Percentiles rank a stretch among this genome's conserved stretches.
These are phyloP conservation scores for Melanogrammus aeglefinus DNA, from an alignment of 2,797 vertebrate species.

Conservation along the genomic window DNA sequence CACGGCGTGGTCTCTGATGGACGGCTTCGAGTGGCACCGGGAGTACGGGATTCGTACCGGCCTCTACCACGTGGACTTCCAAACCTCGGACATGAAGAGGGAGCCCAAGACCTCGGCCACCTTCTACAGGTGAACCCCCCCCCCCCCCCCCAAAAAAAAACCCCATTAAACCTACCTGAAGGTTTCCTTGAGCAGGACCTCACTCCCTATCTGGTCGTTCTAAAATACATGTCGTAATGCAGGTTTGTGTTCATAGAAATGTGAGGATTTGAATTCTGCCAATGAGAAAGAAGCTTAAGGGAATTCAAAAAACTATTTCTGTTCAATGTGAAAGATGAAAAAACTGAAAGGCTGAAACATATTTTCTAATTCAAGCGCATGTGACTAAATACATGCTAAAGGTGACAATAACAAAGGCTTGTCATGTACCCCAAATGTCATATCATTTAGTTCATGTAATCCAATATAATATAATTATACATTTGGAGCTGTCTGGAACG, in stretches of 20 bases:
- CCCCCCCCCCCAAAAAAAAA: not conserved
- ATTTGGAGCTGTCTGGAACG: not conserved
- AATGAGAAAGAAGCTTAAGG: not conserved
- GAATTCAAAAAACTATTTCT: not conserved
- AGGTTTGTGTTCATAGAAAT: too few species aligned
- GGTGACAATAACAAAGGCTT: not conserved
- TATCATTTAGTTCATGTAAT: not conserved
- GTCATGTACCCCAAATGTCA: not conserved
- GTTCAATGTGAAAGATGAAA: not conserved
- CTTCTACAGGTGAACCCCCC: constrained; percentile 76
- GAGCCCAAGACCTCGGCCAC: constrained; percentile 91
- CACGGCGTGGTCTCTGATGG: constrained; percentile 94
- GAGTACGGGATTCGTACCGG: constrained; percentile 89
- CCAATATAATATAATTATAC: not conserved
- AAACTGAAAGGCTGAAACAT: not conserved
- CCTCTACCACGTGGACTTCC: constrained; percentile 92
- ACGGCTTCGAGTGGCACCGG: constrained; percentile 93
- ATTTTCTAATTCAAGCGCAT: not conserved
- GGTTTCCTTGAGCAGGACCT: not conserved
- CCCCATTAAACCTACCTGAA: not conserved
- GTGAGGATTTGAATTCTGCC: too few species aligned
- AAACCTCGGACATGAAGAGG: constrained; percentile 84
- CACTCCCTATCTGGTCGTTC: not conserved
- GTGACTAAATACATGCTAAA: not conserved
- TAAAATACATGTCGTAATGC: not conserved